phyloP scores from a whole-genome alignment of 2,113 vertebrate species.

The Python bivittatus region DNA sequence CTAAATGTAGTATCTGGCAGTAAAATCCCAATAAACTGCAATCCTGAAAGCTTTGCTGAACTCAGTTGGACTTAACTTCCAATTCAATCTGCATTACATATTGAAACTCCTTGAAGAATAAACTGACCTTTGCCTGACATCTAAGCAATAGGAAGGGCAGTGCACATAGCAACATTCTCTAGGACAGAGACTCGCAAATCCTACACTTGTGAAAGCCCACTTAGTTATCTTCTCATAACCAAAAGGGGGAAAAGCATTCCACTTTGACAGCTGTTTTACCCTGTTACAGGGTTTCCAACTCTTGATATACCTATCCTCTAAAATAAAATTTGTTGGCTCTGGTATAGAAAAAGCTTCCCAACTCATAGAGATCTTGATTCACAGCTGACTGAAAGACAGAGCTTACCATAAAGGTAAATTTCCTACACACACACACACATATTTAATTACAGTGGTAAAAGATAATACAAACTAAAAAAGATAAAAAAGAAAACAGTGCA shows the following conservation, averaged over 20 bases:
- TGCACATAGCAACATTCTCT: not conserved
- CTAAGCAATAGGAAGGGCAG: not conserved
- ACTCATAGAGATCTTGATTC: slow-evolving; percentile 4
- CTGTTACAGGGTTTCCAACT: not conserved
- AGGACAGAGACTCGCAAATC: not conserved
- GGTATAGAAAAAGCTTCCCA: not conserved
- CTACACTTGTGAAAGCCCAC: too few relatives aligned
- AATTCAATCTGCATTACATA: not conserved
- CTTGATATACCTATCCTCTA: slow-evolving; percentile 23
- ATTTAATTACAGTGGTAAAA: too few relatives aligned
- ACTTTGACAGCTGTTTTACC: not conserved
- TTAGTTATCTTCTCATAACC: not conserved
- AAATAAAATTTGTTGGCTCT: slow-evolving; percentile 20
- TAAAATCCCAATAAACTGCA: not conserved
- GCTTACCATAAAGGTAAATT: too few relatives aligned
- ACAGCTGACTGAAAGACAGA: slow-evolving; percentile 16
- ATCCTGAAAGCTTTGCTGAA: not conserved
- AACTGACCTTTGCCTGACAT: not conserved
- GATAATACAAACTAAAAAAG: too few relatives aligned
- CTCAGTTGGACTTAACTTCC: not conserved
- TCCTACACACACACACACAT: too few relatives aligned
- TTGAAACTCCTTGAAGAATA: not conserved
- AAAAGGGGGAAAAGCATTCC: not conserved
- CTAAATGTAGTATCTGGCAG: not conserved
- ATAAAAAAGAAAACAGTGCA: too few relatives aligned